Base-by-base conservation (phyloP, 2,797 vertebrate species). In the Leptoclinus maculatus region DNA sequence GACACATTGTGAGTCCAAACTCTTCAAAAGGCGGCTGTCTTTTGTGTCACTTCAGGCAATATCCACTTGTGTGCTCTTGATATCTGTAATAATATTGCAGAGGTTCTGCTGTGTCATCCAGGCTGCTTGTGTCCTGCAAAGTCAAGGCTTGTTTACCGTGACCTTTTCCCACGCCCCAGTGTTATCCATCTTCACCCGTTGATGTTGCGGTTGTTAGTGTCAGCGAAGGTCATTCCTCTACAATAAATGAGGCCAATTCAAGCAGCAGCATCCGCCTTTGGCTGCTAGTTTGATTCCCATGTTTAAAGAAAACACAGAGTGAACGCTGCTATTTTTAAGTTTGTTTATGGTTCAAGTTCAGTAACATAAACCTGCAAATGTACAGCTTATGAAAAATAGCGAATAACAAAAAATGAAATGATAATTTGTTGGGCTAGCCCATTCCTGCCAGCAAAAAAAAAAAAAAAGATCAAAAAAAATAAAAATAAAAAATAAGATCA, bases 121-220 rank as follows among this genome's bases (percentile, higher is more conserved):
- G 19, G 23, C 54, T 66, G 71, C 68, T 57, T 64, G 25, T 51
- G 51, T 73, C 74, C 69, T 72, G 60, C 75, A 62, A 78, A 80
- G 80, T 65, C 64, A 32, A 29, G 10, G 54, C 64, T 83, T 76
- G 71, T 80, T 77, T 78, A 43, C 71, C 7, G 29, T 78, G 66
- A 89, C 87, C 87, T 84, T 87, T 83, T 78, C 41, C 25, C 0
- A 0, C 25, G 70, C 43, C 49, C 66, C 29, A 8, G 39, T 68
- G 45, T 79, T 68, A 80, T 87, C 80, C 71, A 83, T 90, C 86
- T 76, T 74, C 79, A 84, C 66, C 65, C 12, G 0, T 49, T 85
- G 71, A 87, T 80, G 74, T 41, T 66, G 23, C 58, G 58, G 75
- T 82, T 80, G 64, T 81, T 76, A 66, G 74, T 83, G 75, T 85